These are phyloP conservation scores for Pristionchus japonicus DNA, from an alignment of 2,888 invertebrate genomes.

Conservation along the genomic window DNA sequence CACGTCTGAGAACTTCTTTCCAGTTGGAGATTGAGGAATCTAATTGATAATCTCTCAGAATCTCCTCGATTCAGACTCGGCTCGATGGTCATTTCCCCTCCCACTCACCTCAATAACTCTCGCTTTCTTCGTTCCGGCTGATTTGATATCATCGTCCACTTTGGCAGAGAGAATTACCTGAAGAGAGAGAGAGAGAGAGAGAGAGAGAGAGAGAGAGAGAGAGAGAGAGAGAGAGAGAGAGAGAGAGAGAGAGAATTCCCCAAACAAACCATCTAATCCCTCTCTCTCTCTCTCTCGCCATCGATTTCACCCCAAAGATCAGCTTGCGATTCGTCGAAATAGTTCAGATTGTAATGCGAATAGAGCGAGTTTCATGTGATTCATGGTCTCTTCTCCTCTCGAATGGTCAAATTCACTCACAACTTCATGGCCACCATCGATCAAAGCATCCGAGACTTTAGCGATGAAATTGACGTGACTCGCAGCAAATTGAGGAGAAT, in stretches of 20 bases:
- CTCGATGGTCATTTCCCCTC: background rate
- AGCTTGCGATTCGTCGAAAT: background rate
- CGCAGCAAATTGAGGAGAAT: slow-evolving; percentile 58
- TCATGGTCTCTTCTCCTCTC: background rate
- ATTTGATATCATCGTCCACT: slow-evolving; percentile 1
- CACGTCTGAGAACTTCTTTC: background rate
- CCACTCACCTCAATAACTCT: background rate
- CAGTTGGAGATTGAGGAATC: background rate
- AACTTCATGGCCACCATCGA: slow-evolving; percentile 56
- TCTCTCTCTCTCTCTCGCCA: background rate
- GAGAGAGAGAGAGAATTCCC: background rate
- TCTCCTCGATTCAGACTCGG: background rate
- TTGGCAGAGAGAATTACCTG: slow-evolving; percentile 22
- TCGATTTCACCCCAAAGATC: background rate
- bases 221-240: background rate
- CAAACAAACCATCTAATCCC: background rate
- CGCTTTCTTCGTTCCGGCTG: slow-evolving; percentile 25
- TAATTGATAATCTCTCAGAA: background rate
- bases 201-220: background rate
- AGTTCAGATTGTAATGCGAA: background rate
- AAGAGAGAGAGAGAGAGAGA: no score
- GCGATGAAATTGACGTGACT: slow-evolving; percentile 61
- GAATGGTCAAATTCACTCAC: slow-evolving; percentile 18
- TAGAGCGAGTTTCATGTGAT: background rate
- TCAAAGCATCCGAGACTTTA: slow-evolving; percentile 55